A percentile compares a stretch with the other conserved stretches of the same genome.
Evolutionary conservation across 1,140 invertebrate genomes (phyloP).

Genomic region (Drosophila orena): DNA sequence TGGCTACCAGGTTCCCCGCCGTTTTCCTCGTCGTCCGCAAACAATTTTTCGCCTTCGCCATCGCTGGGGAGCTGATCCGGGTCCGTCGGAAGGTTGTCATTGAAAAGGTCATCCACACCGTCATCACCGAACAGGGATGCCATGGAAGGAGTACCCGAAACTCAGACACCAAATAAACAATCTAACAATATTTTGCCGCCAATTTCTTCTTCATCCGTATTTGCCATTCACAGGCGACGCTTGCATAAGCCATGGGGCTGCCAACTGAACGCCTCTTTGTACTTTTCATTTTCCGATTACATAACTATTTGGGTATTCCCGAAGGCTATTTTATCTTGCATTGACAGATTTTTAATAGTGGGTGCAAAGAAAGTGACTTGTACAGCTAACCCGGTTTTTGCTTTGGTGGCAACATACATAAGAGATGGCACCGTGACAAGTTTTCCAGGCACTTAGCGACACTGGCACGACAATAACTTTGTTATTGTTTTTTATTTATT

Average conservation of each 20-base stretch:
- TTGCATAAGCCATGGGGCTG: conserved; percentile 26
- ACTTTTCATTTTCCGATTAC: conserved; percentile 24
- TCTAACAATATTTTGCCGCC: conserved; percentile 68
- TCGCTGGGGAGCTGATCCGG: conserved; percentile 71
- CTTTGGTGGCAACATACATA: conserved; percentile 9
- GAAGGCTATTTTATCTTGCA: neutral
- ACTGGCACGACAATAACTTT: neutral
- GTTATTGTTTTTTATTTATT: neutral
- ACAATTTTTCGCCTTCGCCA: conserved; percentile 66
- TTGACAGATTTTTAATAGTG: neutral
- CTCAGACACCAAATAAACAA: conserved; percentile 5
- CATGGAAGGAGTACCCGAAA: conserved; percentile 29
- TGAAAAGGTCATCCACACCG: conserved; percentile 77
- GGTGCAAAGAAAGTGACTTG: neutral
- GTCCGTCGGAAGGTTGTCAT: conserved; percentile 59
- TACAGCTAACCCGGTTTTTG: conserved; percentile 9
- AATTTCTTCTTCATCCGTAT: conserved; percentile 63
- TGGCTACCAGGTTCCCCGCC: conserved; percentile 23
- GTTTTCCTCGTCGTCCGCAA: conserved; percentile 61
- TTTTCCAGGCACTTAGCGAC: neutral
- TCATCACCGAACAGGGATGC: conserved; percentile 78
- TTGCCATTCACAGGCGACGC: conserved; percentile 28
- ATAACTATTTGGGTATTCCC: conserved; percentile 45
- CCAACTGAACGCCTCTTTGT: conserved; percentile 51
- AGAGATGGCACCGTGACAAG: conserved; percentile 17